Percentiles rank a stretch among this genome's conserved stretches.
Conservation (phyloP, 2,113 vertebrate species). For the Heterotilapia buettikoferi region DNA sequence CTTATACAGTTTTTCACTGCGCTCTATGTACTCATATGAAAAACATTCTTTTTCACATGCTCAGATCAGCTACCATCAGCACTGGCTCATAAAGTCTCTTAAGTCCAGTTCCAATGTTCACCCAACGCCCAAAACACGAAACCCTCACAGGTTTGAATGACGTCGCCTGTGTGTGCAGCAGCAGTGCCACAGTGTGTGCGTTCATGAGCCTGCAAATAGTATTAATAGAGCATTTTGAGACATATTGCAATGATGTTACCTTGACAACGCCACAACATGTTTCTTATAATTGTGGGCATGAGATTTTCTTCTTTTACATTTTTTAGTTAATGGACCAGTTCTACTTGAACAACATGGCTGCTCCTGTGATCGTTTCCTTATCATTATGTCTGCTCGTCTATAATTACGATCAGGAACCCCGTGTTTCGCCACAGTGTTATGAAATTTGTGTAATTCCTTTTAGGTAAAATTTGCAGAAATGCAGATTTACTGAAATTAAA, state of each 20-base stretch:
- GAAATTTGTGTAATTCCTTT: neutral
- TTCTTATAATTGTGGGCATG: neutral
- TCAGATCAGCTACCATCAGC: neutral
- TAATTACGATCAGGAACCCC: neutral
- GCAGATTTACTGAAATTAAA: neutral
- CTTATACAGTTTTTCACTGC: neutral
- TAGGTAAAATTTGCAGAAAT: neutral
- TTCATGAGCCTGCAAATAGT: neutral
- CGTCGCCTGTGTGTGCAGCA: neutral
- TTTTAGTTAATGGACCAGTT: neutral
- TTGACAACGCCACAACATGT: neutral
- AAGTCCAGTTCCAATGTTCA: neutral
- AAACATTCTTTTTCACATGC: neutral
- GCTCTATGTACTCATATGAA: neutral
- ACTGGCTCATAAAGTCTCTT: neutral
- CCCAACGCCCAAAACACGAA: neutral
- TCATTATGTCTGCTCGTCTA: neutral
- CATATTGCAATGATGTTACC: neutral
- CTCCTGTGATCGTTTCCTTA: neutral
- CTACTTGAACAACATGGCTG: neutral
- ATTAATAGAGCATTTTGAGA: neutral
- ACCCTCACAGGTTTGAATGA: neutral
- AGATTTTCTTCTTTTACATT: neutral
- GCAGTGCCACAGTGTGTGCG: neutral
- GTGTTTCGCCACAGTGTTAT: neutral